These are phyloP conservation scores for Neopipo cinnamomea DNA, from an alignment of 2,113 vertebrate species.

Conservation along the genomic window DNA sequence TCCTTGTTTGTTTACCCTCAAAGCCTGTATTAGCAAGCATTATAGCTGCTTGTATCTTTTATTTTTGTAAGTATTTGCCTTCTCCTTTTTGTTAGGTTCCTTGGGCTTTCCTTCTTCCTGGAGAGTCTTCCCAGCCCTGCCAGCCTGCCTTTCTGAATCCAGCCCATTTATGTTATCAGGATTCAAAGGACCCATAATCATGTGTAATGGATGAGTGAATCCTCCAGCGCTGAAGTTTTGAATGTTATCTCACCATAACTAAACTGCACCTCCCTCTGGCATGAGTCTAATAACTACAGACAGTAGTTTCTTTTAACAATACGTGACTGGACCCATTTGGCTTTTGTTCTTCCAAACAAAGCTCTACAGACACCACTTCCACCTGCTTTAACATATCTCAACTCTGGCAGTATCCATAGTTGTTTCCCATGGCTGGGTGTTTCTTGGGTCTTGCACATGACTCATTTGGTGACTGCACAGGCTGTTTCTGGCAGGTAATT, in stretches of 20 bases:
- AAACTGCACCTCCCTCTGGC: neutral
- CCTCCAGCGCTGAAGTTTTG: rapidly evolving
- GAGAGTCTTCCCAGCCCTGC: neutral
- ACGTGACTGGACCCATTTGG: neutral
- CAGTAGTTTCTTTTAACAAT: neutral
- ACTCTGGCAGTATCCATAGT: neutral
- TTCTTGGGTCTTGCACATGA: neutral
- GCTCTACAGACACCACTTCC: neutral
- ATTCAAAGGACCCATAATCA: neutral
- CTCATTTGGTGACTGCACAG: neutral
- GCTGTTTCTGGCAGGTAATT: neutral
- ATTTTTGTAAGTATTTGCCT: neutral
- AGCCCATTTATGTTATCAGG: neutral
- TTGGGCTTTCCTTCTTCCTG: neutral
- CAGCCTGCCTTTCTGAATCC: neutral
- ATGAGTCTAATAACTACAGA: neutral
- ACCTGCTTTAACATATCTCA: neutral
- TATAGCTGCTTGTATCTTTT: neutral
- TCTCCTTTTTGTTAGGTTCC: neutral
- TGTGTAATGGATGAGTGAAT: neutral
- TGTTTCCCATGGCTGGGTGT: rapidly evolving
- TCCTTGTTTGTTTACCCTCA: neutral
- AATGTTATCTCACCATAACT: neutral
- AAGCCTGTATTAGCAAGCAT: neutral
- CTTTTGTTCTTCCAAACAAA: neutral